Conservation (phyloP, 2,113 vertebrate genomes). For the Mirza zaza region DNA sequence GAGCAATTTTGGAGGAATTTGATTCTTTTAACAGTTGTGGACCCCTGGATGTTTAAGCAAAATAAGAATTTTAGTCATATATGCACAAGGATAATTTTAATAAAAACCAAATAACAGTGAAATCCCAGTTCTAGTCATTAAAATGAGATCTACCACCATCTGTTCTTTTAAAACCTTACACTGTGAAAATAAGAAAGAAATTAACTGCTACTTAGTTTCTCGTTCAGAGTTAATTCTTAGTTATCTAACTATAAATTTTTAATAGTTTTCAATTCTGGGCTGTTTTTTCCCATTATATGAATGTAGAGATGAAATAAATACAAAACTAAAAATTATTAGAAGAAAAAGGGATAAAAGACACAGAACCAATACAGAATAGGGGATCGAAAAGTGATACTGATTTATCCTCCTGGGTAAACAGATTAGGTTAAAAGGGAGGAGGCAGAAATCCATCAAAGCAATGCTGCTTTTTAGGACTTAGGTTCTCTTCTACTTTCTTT, state of each 20-base stretch:
- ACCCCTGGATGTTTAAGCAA: slow-evolving; percentile 70
- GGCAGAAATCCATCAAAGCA: background rate
- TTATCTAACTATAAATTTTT: background rate
- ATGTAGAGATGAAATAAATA: background rate
- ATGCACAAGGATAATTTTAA: slow-evolving; percentile 36
- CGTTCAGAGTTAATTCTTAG: slow-evolving; percentile 16
- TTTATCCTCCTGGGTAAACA: background rate
- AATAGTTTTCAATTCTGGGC: background rate
- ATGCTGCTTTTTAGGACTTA: background rate
- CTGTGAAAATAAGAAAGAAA: background rate
- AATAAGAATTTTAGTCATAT: slow-evolving; percentile 54
- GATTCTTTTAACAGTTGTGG: slow-evolving; percentile 67
- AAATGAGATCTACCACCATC: slow-evolving; percentile 44
- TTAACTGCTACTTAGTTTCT: background rate
- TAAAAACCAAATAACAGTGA: slow-evolving; percentile 15
- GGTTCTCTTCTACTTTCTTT: background rate
- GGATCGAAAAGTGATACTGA: background rate
- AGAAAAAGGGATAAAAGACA: background rate
- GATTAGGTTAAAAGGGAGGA: background rate
- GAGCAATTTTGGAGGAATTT: slow-evolving; percentile 73
- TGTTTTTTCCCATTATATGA: background rate
- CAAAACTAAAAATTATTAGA: slow-evolving; percentile 22
- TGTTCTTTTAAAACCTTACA: slow-evolving; percentile 35
- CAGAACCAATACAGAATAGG: background rate
- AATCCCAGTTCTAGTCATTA: slow-evolving; percentile 44